Percentiles rank a stretch among this genome's conserved stretches.
phyloP scores from a whole-genome alignment of 2,888 invertebrate genomes.

The Oligia strigilis region DNA sequence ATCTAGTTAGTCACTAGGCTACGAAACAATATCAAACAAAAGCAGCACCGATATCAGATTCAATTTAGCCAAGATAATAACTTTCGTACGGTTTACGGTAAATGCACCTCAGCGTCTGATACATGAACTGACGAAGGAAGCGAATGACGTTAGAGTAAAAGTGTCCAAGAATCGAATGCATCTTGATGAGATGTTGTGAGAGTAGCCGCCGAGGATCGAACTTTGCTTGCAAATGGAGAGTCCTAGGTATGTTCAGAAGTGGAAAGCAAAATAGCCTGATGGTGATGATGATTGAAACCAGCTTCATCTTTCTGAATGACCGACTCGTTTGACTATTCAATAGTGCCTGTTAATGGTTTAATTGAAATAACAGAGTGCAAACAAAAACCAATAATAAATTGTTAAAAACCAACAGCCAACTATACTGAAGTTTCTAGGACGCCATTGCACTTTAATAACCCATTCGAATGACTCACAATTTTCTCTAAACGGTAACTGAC shows the following conservation, averaged over 20 bases:
- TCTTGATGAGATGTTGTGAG: neutral
- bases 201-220: neutral
- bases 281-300: neutral
- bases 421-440: conserved; percentile 18
- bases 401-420: conserved; percentile 11
- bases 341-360: neutral
- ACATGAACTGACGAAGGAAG: neutral
- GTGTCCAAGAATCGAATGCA: neutral
- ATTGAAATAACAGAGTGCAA: neutral
- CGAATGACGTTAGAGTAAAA: neutral
- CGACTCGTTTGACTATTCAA: no score
- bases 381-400: neutral
- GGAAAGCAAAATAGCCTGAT: neutral
- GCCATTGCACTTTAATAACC: conserved; percentile 30
- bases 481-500: conserved; percentile 52
- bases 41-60: neutral
- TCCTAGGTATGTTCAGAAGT: neutral
- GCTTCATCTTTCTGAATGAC: neutral
- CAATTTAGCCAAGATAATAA: neutral
- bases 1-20: neutral
- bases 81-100: neutral
- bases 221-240: neutral
- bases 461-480: conserved; percentile 46
- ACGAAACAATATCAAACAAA: neutral
- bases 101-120: neutral